These are phyloP conservation scores for Thamnaconus septentrionalis DNA, from an alignment of 2,113 vertebrate species.

Conservation along the genomic window DNA sequence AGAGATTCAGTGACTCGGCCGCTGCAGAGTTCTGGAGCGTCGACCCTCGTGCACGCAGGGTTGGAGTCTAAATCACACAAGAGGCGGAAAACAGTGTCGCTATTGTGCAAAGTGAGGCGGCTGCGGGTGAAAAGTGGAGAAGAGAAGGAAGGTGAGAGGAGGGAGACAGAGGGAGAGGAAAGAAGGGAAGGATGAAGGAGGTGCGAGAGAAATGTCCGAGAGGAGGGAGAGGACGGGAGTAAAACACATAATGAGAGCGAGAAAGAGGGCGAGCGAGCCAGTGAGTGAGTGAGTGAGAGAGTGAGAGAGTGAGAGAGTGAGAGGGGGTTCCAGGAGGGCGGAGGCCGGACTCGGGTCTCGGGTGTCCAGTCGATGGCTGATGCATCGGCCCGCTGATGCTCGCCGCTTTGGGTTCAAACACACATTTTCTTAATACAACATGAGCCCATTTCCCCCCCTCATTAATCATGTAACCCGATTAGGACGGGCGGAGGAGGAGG, in stretches of 20 bases:
- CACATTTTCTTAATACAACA: slow-evolving; percentile 84
- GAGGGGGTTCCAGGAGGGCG: slow-evolving; percentile 33
- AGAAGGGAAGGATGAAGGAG: slow-evolving; percentile 30
- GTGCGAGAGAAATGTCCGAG: slow-evolving; percentile 38
- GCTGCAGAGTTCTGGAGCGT: no score
- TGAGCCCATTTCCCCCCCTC: slow-evolving; percentile 79
- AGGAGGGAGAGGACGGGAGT: slow-evolving; percentile 8
- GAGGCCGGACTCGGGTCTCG: slow-evolving; percentile 65
- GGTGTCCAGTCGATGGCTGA: slow-evolving; percentile 83
- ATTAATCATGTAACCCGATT: slow-evolving; percentile 82
- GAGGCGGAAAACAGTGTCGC: slow-evolving; percentile 62
- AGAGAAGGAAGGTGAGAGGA: slow-evolving; percentile 28
- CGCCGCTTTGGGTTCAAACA: slow-evolving; percentile 81
- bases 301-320: slow-evolving; percentile 46
- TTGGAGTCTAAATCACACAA: slow-evolving; percentile 49
- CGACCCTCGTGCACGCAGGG: slow-evolving; percentile 36
- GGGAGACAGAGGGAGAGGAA: slow-evolving; percentile 43
- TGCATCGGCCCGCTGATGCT: slow-evolving; percentile 79
- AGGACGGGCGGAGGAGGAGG: slow-evolving; percentile 34
- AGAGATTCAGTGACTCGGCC: no score
- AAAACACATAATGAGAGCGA: slow-evolving; percentile 6
- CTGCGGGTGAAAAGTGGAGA: slow-evolving; percentile 36
- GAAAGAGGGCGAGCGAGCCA: slow-evolving; percentile 23
- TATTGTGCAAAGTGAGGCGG: slow-evolving; percentile 46
- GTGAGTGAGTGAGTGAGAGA: slow-evolving; percentile 46